These are phyloP conservation scores for Lordiphosa andalusiaca DNA, from an alignment of 2,888 invertebrate genomes.

Conservation along the genomic window DNA sequence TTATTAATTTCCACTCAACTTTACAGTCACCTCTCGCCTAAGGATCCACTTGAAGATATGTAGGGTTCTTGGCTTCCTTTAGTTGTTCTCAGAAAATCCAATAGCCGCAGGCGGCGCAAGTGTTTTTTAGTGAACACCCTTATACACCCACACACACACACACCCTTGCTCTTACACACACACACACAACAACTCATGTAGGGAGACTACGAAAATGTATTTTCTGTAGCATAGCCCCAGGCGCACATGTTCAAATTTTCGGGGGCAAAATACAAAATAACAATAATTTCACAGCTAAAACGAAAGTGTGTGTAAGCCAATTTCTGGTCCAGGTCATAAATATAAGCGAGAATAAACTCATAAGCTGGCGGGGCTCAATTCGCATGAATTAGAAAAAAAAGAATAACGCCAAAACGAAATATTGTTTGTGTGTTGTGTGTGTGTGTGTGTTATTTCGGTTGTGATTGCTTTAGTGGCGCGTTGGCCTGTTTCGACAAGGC, in stretches of 20 bases:
- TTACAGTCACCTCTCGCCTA: neutral
- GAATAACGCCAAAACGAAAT: slow-evolving; percentile 37
- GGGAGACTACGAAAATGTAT: slow-evolving; percentile 16
- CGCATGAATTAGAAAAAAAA: slow-evolving; percentile 20
- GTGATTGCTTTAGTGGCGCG: slow-evolving; percentile 47
- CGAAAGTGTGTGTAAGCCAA: slow-evolving; percentile 70
- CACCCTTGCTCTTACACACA: neutral
- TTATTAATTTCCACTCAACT: no score
- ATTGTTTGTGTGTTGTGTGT: slow-evolving; percentile 22
- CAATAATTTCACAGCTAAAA: slow-evolving; percentile 69
- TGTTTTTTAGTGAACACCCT: slow-evolving; percentile 40
- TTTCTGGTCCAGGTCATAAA: slow-evolving; percentile 67
- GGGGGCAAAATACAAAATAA: slow-evolving; percentile 40
- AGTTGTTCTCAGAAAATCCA: slow-evolving; percentile 29
- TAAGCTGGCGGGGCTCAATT: slow-evolving; percentile 59
- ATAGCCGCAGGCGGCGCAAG: slow-evolving; percentile 41
- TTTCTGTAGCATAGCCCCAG: slow-evolving; percentile 25
- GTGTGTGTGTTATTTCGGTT: slow-evolving; percentile 25
- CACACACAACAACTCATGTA: slow-evolving; percentile 5
- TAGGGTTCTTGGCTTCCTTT: slow-evolving; percentile 7
- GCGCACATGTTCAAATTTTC: slow-evolving; percentile 37
- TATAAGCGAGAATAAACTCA: slow-evolving; percentile 66
- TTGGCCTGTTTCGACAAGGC: slow-evolving; percentile 36
- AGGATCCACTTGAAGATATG: slow-evolving; percentile 25
- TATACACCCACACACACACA: slow-evolving; percentile 18